These are phyloP conservation scores for Drosophila rellima DNA, from an alignment of 2,888 invertebrate genomes.

Conservation along the genomic window DNA sequence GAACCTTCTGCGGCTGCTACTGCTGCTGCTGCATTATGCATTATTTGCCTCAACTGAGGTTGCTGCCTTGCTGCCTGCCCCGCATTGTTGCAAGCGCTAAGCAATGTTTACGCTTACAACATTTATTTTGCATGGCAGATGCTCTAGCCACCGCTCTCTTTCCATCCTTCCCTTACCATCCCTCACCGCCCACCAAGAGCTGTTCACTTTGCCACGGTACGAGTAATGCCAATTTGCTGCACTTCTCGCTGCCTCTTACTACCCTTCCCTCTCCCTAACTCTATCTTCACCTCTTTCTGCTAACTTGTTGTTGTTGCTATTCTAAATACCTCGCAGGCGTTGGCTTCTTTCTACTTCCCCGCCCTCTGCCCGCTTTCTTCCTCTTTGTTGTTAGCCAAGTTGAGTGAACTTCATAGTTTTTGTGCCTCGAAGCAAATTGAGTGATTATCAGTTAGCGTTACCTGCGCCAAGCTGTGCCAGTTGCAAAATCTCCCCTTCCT, in stretches of 20 bases:
- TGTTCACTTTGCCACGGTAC: slow-evolving; percentile 43
- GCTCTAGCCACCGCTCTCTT: slow-evolving; percentile 14
- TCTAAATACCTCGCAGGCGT: slow-evolving; percentile 73
- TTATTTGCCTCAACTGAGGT: slow-evolving; percentile 56
- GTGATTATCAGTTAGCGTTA: slow-evolving; percentile 79
- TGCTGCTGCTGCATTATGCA: slow-evolving; percentile 64
- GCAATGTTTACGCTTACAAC: slow-evolving; percentile 79
- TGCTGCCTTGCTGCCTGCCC: slow-evolving; percentile 47
- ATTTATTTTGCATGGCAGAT: slow-evolving; percentile 78
- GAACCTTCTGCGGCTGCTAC: slow-evolving; percentile 22
- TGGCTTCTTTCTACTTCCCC: slow-evolving; percentile 52
- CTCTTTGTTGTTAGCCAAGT: slow-evolving; percentile 45
- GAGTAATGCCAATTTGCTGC: slow-evolving; percentile 77
- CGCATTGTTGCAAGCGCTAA: slow-evolving; percentile 65
- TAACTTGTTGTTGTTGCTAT: slow-evolving; percentile 37
- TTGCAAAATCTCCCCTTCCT: slow-evolving; percentile 6
- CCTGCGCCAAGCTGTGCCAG: slow-evolving; percentile 51
- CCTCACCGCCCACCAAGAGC: slow-evolving; percentile 9
- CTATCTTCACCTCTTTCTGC: background rate
- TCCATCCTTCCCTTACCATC: background rate
- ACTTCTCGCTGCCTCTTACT: slow-evolving; percentile 47
- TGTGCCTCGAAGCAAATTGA: slow-evolving; percentile 74
- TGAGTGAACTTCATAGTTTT: slow-evolving; percentile 75
- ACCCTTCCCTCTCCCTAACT: background rate
- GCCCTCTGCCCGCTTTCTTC: background rate